These are phyloP conservation scores for Solea senegalensis DNA, from an alignment of 2,113 vertebrate genomes.

Conservation along the genomic window DNA sequence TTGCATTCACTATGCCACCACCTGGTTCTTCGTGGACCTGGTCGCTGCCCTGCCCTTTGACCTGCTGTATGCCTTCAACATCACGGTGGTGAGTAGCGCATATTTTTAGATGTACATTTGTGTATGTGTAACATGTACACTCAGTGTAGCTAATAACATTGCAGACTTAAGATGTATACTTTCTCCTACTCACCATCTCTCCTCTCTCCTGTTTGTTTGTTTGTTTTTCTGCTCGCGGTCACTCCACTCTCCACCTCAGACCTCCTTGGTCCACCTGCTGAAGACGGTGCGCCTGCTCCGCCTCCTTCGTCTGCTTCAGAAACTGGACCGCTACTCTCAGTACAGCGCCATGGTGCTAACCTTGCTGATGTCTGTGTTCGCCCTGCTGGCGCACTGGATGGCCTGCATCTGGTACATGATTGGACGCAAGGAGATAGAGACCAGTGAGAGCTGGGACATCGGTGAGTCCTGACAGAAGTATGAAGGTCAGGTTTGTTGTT, in stretches of 20 bases:
- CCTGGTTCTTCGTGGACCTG: constrained; percentile 93
- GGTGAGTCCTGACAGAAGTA: constrained; percentile 80
- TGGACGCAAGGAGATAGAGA: constrained; percentile 87
- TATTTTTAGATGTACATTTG: too few species aligned
- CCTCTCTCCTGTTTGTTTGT: not conserved
- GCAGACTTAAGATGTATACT: too few species aligned
- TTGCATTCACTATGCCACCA: constrained; percentile 90
- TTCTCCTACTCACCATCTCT: not conserved
- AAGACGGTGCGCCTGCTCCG: constrained; percentile 90
- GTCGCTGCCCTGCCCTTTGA: constrained; percentile 92
- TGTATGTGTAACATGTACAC: too few species aligned
- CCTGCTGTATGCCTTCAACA: constrained; percentile 90
- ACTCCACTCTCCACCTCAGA: constrained; percentile 61
- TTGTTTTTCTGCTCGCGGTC: not conserved
- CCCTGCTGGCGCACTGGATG: constrained; percentile 93
- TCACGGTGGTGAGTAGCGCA: constrained; percentile 87
- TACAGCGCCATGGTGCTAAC: constrained; percentile 94
- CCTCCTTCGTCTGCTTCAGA: constrained; percentile 90
- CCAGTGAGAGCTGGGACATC: constrained; percentile 88
- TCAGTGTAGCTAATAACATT: too few species aligned
- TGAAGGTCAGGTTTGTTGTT: too few species aligned
- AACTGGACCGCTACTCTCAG: constrained; percentile 92
- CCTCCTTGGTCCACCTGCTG: constrained; percentile 86
- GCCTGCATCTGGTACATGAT: constrained; percentile 94
- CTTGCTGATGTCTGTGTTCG: constrained; percentile 92